phyloP scores from a whole-genome alignment of 2,797 vertebrate species.

The Mus spretus region DNA sequence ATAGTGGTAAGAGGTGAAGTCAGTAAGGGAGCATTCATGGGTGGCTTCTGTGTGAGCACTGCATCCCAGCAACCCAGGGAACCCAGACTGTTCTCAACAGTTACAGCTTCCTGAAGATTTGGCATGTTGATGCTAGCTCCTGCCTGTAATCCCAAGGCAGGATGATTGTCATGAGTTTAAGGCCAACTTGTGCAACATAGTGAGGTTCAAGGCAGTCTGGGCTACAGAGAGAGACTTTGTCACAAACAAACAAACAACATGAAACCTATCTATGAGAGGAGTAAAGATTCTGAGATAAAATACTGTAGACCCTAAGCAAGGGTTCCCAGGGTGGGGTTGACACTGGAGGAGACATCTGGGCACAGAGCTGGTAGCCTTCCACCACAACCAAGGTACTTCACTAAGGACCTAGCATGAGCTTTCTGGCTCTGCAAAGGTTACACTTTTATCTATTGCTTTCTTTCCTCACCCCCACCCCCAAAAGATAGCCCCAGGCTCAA shows the following conservation, averaged over 20 bases:
- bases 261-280: neutral
- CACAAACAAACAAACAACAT: neutral
- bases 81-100: neutral
- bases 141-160: neutral
- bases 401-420: neutral
- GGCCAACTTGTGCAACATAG: neutral
- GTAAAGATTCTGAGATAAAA: neutral
- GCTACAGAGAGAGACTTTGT: neutral
- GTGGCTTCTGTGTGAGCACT: neutral
- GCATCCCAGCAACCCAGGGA: neutral
- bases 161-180: neutral
- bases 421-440: neutral
- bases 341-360: neutral
- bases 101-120: neutral
- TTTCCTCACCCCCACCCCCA: neutral
- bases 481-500: neutral
- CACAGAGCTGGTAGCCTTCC: neutral
- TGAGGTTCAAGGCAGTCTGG: neutral
- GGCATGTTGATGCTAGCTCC: neutral
- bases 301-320: neutral
- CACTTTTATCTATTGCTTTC: neutral
- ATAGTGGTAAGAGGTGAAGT: neutral
- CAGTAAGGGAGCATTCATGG: neutral
- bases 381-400: neutral
- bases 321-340: neutral